Base-by-base conservation (phyloP, 2,888 invertebrate genomes). In the Strigamia maritima region DNA sequence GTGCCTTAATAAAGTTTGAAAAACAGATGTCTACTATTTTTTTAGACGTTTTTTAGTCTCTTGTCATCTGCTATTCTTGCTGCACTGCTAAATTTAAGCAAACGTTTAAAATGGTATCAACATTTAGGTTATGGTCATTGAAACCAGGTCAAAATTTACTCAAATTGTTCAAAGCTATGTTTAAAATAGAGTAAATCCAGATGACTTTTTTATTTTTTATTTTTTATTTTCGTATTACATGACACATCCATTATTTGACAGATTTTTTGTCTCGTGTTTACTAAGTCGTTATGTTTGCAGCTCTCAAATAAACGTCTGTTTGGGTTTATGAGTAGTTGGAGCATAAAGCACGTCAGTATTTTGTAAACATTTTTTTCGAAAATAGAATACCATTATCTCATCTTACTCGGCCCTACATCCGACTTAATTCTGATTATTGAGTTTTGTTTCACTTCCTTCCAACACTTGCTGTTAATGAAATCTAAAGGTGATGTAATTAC, bases 111-210 rank as follows among this genome's bases (percentile, higher is more conserved):
- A 60, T 16, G n/a, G 24, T 8, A 60, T 60, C 60, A 60, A 10
- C 60, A 60, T 60, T 60, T 60, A 19, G 60, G 60, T 60, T 60
- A 60, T 60, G 60, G 60, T 60, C 60, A 60, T 22, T 60, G 60
- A 60, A 60, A 60, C n/a, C n/a, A 60, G 60, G 60, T 60, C 60
- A 24, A 22, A 22, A n/a, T 60, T 2, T 6, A 2, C 8, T 6
- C 19, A n/a, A n/a, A n/a, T n/a, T n/a, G n/a, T n/a, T n/a, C n/a
- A n/a, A n/a, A n/a, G n/a, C n/a, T n/a, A 16, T 60, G 60, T 19
- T 16, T 40, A 40, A 40, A 40, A 40, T 40, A 6, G 2, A 10
- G 40, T 40, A 40, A 40, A 14, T 40, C 40, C 10, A 40, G 3
- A 40, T 6, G 6, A 31, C 2, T 31, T 6, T 31, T 31, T 31